A percentile compares a stretch with the other conserved stretches of the same genome.
phyloP scores from a whole-genome alignment of 2,888 invertebrate species.

The Pammene aurita region DNA sequence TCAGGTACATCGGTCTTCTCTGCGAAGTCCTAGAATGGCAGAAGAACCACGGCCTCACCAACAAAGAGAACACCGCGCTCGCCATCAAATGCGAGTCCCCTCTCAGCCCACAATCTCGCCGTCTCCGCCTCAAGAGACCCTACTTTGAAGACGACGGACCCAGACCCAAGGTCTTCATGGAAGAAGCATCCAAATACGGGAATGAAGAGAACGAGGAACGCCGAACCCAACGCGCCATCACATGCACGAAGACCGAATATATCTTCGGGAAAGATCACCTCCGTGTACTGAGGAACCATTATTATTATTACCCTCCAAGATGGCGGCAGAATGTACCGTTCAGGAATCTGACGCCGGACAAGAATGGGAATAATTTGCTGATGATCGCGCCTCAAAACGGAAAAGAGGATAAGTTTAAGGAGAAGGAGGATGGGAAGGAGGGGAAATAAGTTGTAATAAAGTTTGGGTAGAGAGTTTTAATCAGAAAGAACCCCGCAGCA shows the following conservation, averaged over 20 bases:
- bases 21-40: constrained; percentile 96
- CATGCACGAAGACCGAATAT: constrained; percentile 58
- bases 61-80: constrained; percentile 74
- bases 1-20: constrained; percentile 93
- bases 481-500: too few relatives aligned
- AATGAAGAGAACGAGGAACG: constrained; percentile 76
- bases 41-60: constrained; percentile 79
- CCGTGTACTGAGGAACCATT: constrained; percentile 68
- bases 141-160: constrained; percentile 63
- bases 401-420: constrained; percentile 53
- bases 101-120: constrained; percentile 65
- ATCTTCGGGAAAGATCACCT: constrained; percentile 71
- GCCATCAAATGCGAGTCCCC: constrained; percentile 83
- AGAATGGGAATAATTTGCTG: constrained; percentile 86
- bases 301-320: constrained; percentile 67
- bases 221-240: constrained; percentile 52
- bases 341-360: constrained; percentile 74
- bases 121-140: constrained; percentile 67
- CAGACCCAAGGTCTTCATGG: constrained; percentile 59
- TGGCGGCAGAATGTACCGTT: constrained; percentile 78
- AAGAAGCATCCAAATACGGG: constrained; percentile 61
- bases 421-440: constrained; percentile 48
- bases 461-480: neutral
- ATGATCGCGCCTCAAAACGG: constrained; percentile 85
- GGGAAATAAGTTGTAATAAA: constrained; percentile 38